Base-by-base conservation (phyloP, 2,113 vertebrate genomes). In the Chinchilla lanigera region DNA sequence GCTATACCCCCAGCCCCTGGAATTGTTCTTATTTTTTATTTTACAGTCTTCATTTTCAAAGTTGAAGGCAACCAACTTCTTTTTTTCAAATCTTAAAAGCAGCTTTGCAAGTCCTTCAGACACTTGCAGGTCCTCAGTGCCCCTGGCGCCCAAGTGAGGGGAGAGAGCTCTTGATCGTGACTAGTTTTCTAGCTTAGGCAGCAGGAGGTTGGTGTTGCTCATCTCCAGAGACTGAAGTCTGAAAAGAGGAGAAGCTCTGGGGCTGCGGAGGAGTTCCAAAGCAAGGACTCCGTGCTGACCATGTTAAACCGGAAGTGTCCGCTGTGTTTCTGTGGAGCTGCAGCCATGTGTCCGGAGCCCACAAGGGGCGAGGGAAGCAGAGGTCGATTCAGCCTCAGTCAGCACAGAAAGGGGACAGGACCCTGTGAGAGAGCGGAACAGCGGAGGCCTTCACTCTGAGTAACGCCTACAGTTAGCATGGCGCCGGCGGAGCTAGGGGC, bases 1-100 rank as follows among this genome's bases (percentile, higher is more conserved):
- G 33, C 30, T 80, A 33, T 80, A 54, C 1, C 50, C 47, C 50
- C 50, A 35, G 10, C 71, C 71, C 93, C 87, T 47, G 24, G 19
- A 47, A 47, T 75, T 92, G 63, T 90, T 65, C 54, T 89, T 87
- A 41, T 91, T 77, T 92, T 96, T 92, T 11, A 91, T 81, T 93
- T 96, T 86, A 12, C 5, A 87, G 26, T 87, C 35, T 95, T 89
- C 14, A 58, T 92, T 97, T 93, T 89, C 61, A 80, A 71, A 14
- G 38, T 83, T 75, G 41, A 50, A 63, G 41, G 50, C 13, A 89
- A 13, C 60, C 17, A 8, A 7, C 10, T 35, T 47, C 88, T 82
- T 83, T n/a, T 8, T 16, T 8, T 19, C 38, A 81, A 63, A 83
- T 60, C 60, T 83, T 82, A 82, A 87, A 61, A 95, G 73, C 28